Percentiles rank a stretch among this genome's conserved stretches.
Conservation (phyloP, 2,888 invertebrate genomes). For the Eumerus sabulonum region DNA sequence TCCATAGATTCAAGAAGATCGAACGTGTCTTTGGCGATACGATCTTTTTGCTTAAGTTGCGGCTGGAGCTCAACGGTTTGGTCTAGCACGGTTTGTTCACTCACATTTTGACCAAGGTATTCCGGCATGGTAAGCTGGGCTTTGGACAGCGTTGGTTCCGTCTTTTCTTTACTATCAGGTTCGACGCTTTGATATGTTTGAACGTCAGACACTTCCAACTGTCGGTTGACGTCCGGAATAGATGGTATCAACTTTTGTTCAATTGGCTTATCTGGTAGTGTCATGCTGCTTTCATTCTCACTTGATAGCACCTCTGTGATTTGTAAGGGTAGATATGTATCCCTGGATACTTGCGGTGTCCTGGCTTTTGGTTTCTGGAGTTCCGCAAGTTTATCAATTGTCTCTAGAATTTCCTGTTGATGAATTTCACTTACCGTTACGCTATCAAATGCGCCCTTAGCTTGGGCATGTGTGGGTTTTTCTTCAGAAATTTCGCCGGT, state of each 20-base stretch:
- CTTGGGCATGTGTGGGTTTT: slow-evolving; percentile 72
- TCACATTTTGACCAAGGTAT: slow-evolving; percentile 67
- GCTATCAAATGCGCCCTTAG: slow-evolving; percentile 77
- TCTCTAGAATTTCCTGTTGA: slow-evolving; percentile 71
- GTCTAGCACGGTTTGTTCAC: slow-evolving; percentile 72
- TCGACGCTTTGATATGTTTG: slow-evolving; percentile 70
- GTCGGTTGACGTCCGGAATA: slow-evolving; percentile 66
- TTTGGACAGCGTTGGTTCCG: slow-evolving; percentile 57
- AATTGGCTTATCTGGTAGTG: slow-evolving; percentile 27
- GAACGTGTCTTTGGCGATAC: slow-evolving; percentile 63
- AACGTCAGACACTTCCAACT: slow-evolving; percentile 70
- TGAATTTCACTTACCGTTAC: slow-evolving; percentile 72
- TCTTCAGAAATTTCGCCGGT: slow-evolving; percentile 73
- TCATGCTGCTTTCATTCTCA: slow-evolving; percentile 69
- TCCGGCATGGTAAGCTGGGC: slow-evolving; percentile 70
- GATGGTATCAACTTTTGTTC: slow-evolving; percentile 39
- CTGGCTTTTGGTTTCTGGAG: slow-evolving; percentile 61
- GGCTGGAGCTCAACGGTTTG: slow-evolving; percentile 57
- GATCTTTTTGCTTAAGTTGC: slow-evolving; percentile 65
- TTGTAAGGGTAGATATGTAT: slow-evolving; percentile 70
- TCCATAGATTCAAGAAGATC: slow-evolving; percentile 72
- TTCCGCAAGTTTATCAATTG: slow-evolving; percentile 52
- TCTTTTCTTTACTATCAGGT: slow-evolving; percentile 45
- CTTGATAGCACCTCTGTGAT: slow-evolving; percentile 71
- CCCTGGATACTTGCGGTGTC: slow-evolving; percentile 41